These are phyloP conservation scores for Agonopterix alstromeriana DNA, from an alignment of 2,888 invertebrate genomes.

Conservation along the genomic window DNA sequence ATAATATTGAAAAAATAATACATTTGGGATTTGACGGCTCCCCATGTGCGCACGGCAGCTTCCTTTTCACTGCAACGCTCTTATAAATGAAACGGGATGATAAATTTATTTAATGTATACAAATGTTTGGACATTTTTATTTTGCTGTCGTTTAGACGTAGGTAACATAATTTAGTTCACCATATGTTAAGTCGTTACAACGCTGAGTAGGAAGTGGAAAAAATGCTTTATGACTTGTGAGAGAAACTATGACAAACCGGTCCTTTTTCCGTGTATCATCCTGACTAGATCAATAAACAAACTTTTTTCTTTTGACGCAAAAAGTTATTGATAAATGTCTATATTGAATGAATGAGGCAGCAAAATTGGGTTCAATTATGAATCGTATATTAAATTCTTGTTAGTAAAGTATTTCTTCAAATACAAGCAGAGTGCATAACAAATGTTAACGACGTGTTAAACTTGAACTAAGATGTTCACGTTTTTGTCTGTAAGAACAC, in stretches of 20 bases:
- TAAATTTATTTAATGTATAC: conserved; percentile 77
- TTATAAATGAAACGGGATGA: conserved; percentile 68
- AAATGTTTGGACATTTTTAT: conserved; percentile 78
- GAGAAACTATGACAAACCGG: conserved; percentile 59
- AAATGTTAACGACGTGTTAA: no score
- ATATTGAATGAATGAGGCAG: conserved; percentile 29
- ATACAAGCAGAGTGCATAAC: no score
- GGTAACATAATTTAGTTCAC: conserved; percentile 74
- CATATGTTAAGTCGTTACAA: conserved; percentile 68
- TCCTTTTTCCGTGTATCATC: conserved; percentile 41
- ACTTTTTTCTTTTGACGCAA: conserved; percentile 32
- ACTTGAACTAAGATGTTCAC: no score
- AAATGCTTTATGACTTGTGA: conserved; percentile 70
- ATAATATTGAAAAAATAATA: conserved; percentile 74
- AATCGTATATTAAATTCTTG: neutral
- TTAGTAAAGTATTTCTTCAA: no score
- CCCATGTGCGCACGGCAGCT: conserved; percentile 71
- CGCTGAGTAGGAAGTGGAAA: conserved; percentile 70
- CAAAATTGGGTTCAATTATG: neutral
- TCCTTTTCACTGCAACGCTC: conserved; percentile 62
- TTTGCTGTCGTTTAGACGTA: conserved; percentile 71
- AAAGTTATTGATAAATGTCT: conserved; percentile 41
- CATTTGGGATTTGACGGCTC: conserved; percentile 71
- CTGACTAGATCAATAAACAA: conserved; percentile 35
- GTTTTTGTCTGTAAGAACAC: no score